phyloP scores from a whole-genome alignment of 2,113 vertebrate genomes.

The Caretta caretta region DNA sequence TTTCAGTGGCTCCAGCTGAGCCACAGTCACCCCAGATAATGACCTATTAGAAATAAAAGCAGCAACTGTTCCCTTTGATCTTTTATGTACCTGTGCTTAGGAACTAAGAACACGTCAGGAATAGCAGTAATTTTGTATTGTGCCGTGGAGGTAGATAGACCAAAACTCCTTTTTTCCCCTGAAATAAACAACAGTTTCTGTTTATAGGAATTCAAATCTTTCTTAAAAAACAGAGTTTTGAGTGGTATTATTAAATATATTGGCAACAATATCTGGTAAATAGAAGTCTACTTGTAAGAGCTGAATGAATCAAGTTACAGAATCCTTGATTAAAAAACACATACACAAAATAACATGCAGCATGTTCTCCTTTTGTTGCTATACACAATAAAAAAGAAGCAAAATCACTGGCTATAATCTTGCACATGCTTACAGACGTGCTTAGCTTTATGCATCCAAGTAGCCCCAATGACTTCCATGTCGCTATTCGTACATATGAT shows the following conservation, averaged over 20 bases:
- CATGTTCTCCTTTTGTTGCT: neutral
- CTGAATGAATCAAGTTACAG: neutral
- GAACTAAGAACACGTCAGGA: neutral
- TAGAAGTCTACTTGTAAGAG: neutral
- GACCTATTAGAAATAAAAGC: constrained; percentile 79
- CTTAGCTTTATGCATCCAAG: neutral
- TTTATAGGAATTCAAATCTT: neutral
- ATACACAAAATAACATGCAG: neutral
- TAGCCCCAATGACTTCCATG: neutral
- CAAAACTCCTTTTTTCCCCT: neutral
- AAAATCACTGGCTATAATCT: neutral
- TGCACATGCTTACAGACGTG: neutral
- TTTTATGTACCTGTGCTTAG: neutral
- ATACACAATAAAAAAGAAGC: neutral
- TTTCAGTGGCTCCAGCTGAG: constrained; percentile 47
- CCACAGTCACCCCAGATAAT: constrained; percentile 90
- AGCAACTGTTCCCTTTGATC: neutral
- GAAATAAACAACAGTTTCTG: neutral
- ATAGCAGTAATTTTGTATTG: neutral
- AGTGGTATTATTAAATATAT: neutral
- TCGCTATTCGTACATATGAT: neutral
- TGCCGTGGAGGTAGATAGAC: neutral
- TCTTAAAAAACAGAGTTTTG: neutral
- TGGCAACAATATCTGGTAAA: neutral
- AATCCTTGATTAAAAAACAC: neutral